Evolutionary conservation across 2,888 invertebrate species (phyloP).

Genomic region (Malachius bipustulatus): DNA sequence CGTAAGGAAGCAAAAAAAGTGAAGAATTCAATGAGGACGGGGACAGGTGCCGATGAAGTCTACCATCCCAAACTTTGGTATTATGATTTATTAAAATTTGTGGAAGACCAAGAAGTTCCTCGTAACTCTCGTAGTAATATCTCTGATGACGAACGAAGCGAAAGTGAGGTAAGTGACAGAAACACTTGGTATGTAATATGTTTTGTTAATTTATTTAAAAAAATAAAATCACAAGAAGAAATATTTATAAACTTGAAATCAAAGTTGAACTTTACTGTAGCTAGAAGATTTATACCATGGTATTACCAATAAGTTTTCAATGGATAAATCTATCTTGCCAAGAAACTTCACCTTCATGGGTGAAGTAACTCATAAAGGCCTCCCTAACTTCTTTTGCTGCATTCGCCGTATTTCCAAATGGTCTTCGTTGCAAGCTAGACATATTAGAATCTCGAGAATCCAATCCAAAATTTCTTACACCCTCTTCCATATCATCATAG

Average conservation of each 20-base stretch:
- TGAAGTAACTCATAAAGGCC: constrained; percentile 14
- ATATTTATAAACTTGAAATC: no score
- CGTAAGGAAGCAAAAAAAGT: neutral
- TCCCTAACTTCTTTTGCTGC: constrained; percentile 11
- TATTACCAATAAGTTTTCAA: no score
- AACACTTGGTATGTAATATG: no score
- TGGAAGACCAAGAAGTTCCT: neutral
- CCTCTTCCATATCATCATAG: constrained; percentile 14
- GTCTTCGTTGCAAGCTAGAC: constrained; percentile 3
- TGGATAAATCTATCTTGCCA: constrained; percentile 13
- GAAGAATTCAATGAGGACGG: no score
- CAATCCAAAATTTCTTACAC: constrained; percentile 9
- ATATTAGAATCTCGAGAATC: constrained; percentile 9
- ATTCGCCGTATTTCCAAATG: constrained; percentile 10
- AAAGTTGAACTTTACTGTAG: no score
- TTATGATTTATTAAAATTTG: neutral
- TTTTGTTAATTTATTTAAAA: no score
- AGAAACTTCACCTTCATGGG: constrained; percentile 11
- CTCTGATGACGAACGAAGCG: no score
- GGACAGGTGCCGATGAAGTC: no score
- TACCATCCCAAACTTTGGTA: no score
- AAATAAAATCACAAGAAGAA: no score
- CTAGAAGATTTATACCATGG: no score
- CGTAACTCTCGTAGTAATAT: neutral
- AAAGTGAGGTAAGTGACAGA: no score